These are phyloP conservation scores for Germaria angustata DNA, from an alignment of 2,888 invertebrate species.

Conservation along the genomic window DNA sequence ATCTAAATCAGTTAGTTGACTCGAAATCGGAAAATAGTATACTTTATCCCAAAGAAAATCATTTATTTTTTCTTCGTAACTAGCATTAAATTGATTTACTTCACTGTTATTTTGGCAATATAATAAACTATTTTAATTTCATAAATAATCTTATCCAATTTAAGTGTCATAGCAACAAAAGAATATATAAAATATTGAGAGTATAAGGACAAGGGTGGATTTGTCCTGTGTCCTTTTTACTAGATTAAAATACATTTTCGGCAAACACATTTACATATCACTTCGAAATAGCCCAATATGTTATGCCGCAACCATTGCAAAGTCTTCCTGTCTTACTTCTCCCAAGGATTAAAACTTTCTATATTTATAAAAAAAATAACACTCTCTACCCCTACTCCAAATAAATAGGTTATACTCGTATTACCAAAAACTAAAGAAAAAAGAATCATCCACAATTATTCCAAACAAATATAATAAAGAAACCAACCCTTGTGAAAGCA, in stretches of 20 bases:
- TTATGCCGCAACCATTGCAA: conserved; percentile 9
- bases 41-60: no score
- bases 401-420: conserved; percentile 61
- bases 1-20: no score
- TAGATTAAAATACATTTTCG: conserved; percentile 50
- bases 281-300: background rate
- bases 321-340: conserved; percentile 48
- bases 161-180: background rate
- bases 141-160: background rate
- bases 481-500: conserved; percentile 53
- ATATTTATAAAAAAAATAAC: background rate
- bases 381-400: conserved; percentile 50
- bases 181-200: background rate
- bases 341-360: conserved; percentile 36
- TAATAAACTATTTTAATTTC: background rate
- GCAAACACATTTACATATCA: conserved; percentile 19
- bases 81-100: background rate
- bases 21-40: no score
- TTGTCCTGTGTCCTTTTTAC: conserved; percentile 41
- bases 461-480: background rate
- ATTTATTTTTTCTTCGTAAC: no score
- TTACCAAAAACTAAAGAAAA: conserved; percentile 36
- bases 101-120: background rate
- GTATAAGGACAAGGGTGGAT: conserved; percentile 20
- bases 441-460: conserved; percentile 27